Evolutionary conservation across 2,113 vertebrate species (phyloP).

Genomic region (Oreamnos americanus): DNA sequence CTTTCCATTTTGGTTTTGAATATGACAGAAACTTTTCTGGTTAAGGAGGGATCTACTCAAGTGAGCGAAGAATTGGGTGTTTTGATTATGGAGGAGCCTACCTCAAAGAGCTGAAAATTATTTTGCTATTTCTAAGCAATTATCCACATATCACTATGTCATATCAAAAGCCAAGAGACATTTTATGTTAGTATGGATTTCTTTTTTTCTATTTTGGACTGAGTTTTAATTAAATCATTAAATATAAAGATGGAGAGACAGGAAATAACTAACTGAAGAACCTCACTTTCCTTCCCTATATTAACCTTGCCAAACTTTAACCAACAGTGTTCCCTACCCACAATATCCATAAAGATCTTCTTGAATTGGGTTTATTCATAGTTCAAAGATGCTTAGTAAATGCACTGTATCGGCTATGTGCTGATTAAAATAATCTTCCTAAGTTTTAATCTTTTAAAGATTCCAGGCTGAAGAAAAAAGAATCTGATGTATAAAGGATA

Average conservation of each 20-base stretch:
- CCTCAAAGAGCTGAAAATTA: neutral
- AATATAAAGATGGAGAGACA: neutral
- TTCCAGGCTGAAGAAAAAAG: neutral
- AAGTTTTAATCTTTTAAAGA: neutral
- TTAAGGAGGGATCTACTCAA: neutral
- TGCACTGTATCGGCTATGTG: neutral
- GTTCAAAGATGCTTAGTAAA: neutral
- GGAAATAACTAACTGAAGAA: neutral
- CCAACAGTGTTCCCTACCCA: neutral
- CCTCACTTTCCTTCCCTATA: neutral
- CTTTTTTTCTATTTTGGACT: neutral
- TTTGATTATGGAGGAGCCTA: neutral
- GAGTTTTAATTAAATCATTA: neutral
- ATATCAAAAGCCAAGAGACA: neutral
- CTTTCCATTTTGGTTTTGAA: constrained; percentile 10
- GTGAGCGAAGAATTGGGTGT: neutral
- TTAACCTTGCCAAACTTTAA: neutral
- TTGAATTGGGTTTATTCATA: neutral
- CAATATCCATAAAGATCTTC: neutral
- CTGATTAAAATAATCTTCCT: neutral
- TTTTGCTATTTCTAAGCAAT: neutral
- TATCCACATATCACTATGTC: neutral
- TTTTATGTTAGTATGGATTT: neutral
- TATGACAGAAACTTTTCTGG: neutral
- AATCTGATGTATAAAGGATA: neutral